A percentile compares a stretch with the other conserved stretches of the same genome.
These are phyloP conservation scores for Lates japonicus DNA, from an alignment of 2,797 vertebrate genomes.

Conservation along the genomic window DNA sequence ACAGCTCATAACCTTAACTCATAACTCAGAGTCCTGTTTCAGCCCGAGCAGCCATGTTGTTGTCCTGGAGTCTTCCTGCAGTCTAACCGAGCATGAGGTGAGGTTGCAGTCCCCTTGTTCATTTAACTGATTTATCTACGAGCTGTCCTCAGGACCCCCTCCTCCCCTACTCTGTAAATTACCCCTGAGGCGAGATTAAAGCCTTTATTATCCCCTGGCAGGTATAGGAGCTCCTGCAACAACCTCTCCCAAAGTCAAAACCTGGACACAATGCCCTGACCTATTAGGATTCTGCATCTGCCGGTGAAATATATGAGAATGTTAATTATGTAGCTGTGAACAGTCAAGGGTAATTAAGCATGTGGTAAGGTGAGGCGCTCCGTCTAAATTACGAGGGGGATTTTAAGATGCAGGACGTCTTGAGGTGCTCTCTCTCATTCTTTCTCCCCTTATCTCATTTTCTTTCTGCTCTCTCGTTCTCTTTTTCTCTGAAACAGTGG, in stretches of 20 bases:
- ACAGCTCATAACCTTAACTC: not conserved
- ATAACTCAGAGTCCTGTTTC: not conserved
- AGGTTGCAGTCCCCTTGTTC: slow-evolving; percentile 28
- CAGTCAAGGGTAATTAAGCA: slow-evolving; percentile 79
- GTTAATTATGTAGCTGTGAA: slow-evolving; percentile 76
- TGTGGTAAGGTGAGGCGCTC: slow-evolving; percentile 57
- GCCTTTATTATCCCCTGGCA: slow-evolving; percentile 58
- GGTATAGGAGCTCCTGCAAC: slow-evolving; percentile 42
- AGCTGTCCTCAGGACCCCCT: slow-evolving; percentile 29
- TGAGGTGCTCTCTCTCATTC: slow-evolving; percentile 4
- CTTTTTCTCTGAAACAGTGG: slow-evolving; percentile 21
- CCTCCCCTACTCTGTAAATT: slow-evolving; percentile 46
- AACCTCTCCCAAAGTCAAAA: slow-evolving; percentile 75
- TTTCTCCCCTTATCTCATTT: slow-evolving; percentile 19
- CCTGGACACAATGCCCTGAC: slow-evolving; percentile 40
- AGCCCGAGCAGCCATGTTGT: not conserved
- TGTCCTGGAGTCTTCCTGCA: not conserved
- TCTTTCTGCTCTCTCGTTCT: not conserved
- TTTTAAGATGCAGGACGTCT: slow-evolving; percentile 46
- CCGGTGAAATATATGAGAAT: slow-evolving; percentile 55
- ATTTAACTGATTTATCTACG: slow-evolving; percentile 53
- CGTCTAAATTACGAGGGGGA: slow-evolving; percentile 57
- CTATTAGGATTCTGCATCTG: slow-evolving; percentile 63
- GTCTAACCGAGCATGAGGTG: not conserved
- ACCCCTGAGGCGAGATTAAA: slow-evolving; percentile 59